Base-by-base conservation (phyloP, 2,113 vertebrate genomes). In the Sarotherodon lohbergeri region DNA sequence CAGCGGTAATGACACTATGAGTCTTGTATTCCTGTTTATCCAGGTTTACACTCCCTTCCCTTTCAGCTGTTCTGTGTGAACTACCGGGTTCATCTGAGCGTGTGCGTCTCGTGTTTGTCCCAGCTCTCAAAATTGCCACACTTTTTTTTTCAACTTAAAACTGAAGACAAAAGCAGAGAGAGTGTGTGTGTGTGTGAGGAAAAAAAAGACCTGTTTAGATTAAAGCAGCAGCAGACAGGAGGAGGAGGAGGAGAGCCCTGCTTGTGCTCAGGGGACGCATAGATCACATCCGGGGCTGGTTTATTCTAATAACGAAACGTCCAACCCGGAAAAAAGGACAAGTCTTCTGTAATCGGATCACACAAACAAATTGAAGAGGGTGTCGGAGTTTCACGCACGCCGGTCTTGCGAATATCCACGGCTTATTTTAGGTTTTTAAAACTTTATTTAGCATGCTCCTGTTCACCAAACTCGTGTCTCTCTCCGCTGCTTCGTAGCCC, bases 251-350 rank as follows among this genome's bases (percentile, higher is more conserved):
- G 88, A 92, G 93, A 88, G 34, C 82, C 81, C 73, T 52, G 78
- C 59, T 46, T 61, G 68, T 46, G 81, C 83, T 46, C 56, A 87
- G 50, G 92, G 83, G 92, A 43, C 86, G 43, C 91, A 90, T 87
- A 95, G 95, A 90, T 96, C 95, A 96, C 91, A 95, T 96, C 96
- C 96, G 96, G 96, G 96, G 95, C 52, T 95, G 95, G 95, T 96
- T 95, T 94, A 95, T 95, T 96, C 93, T 95, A 94, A 96, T 96
- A 94, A 88, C 91, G 43, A 93, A 90, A 76, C 87, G 90, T 90
- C 88, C 93, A 94, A 96, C 95, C 95, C 95, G 95, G 95, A 96
- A 96, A 96, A 92, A 90, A 92, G 91, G 92, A 81, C 79, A 61
- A 79, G 81, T 88, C 71, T 81, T 66, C 83, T 63, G 89, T 88